Base-by-base conservation (phyloP, 2,888 invertebrate genomes). In the Himalopsyche anomala region DNA sequence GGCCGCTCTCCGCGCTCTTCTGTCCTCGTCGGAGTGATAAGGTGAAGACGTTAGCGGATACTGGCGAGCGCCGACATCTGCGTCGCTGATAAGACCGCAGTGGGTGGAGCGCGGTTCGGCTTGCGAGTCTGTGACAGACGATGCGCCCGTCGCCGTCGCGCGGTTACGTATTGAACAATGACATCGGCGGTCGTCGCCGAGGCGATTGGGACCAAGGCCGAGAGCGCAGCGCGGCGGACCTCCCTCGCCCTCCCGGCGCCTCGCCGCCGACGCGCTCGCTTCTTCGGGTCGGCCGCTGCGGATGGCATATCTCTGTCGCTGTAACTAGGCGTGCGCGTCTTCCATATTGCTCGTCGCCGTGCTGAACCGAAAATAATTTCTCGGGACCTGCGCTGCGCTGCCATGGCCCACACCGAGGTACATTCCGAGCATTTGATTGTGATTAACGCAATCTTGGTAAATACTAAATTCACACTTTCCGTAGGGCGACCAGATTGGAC, bases 141-240 rank as follows among this genome's bases (percentile, higher is more conserved):
- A n/a, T 55, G 82, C 51, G 56, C 82, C 38, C 36, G 45, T 15
- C 38, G 51, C 54, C 55, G 56, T 55, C 36, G 56, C 54, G 28
- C 82, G 38, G 82, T 36, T 45, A 36, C 54, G 82, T 28, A 56
- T 55, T 28, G 82, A 55, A 80, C 80, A 28, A 56, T 55, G 51
- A 56, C 82, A 51, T 54, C 56, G 55, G 56, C 82, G 55, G 45
- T 82, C 36, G 56, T 55, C 55, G 82, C n/a, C 36, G 56, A 82
- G 82, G 82, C 82, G 84, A 84, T 38, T 45, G 69, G 79, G 69
- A 84, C 84, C 84, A 80, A 84, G 84, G 84, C 84, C 84, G 62
- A 62, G 62, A 62, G 62, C 62, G 62, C 62, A 62, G n/a, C 62
- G 62, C 62, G 62, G 62, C 62, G 62, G 84, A 42, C 84, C 54